A percentile compares a stretch with the other conserved stretches of the same genome.
These are phyloP conservation scores for Leptothorax acervorum DNA, from an alignment of 2,888 invertebrate genomes.

Conservation along the genomic window DNA sequence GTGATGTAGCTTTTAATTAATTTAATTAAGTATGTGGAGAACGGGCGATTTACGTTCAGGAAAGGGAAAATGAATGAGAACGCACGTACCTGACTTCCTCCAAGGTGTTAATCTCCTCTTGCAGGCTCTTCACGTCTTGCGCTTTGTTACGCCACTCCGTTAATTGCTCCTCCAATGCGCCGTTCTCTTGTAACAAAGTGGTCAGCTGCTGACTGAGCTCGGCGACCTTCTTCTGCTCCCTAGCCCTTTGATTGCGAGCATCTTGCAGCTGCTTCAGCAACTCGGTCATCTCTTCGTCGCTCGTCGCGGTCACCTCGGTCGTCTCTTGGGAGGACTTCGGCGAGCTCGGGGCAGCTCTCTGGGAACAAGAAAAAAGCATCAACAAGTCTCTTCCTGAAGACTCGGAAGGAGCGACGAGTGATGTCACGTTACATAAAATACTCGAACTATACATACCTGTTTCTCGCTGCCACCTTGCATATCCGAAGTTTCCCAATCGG, in stretches of 20 bases:
- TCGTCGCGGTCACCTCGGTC: conserved; percentile 59
- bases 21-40: not conserved
- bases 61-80: not conserved
- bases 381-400: not conserved
- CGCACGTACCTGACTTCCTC: conserved; percentile 93
- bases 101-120: conserved; percentile 93
- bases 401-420: not conserved
- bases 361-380: not conserved
- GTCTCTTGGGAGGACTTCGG: conserved; percentile 67
- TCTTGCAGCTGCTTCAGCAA: conserved; percentile 91
- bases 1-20: not conserved
- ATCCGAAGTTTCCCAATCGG: conserved; percentile 79
- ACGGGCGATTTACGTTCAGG: not conserved
- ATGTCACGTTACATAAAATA: not conserved
- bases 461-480: conserved; percentile 81
- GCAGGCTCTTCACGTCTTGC: conserved; percentile 93
- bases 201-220: conserved; percentile 93
- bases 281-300: conserved; percentile 85
- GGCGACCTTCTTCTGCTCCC: conserved; percentile 90
- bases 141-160: conserved; percentile 89
- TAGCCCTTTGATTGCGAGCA: conserved; percentile 89
- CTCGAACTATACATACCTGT: conserved; percentile 73
- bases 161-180: conserved; percentile 90
- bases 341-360: conserved; percentile 76
- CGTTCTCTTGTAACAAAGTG: conserved; percentile 90